phyloP scores from a whole-genome alignment of 2,797 vertebrate species.

The Halcyon smyrnensis region DNA sequence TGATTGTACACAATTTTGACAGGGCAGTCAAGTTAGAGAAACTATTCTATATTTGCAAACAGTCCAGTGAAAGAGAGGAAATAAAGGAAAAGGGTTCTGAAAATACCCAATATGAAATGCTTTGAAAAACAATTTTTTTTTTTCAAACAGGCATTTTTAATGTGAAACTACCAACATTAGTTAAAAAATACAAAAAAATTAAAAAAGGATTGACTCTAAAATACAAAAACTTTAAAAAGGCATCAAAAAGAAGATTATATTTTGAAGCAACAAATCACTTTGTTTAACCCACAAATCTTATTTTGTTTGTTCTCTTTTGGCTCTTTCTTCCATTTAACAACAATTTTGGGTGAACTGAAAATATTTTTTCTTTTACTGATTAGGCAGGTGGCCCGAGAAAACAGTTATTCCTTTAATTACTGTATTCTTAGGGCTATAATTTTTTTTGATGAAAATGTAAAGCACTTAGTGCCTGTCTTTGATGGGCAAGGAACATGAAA shows the following conservation, averaged over 20 bases:
- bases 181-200: neutral
- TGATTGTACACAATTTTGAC: neutral
- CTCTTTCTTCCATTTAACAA: neutral
- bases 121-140: neutral
- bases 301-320: neutral
- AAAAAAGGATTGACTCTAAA: neutral
- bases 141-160: neutral
- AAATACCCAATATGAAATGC: neutral
- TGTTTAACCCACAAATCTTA: rapidly evolving
- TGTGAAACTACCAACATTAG: neutral
- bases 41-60: neutral
- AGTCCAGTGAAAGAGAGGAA: neutral
- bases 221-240: neutral
- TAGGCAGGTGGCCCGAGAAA: neutral
- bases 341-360: neutral
- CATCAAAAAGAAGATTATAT: neutral
- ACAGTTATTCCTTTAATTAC: neutral
- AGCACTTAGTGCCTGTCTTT: neutral
- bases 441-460: neutral
- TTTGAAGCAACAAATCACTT: neutral
- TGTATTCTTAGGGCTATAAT: neutral
- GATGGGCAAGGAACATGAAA: neutral
- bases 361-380: neutral
- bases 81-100: neutral
- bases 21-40: neutral